phyloP scores from a whole-genome alignment of 2,888 invertebrate genomes.

The Scaptomyza caliginosa region DNA sequence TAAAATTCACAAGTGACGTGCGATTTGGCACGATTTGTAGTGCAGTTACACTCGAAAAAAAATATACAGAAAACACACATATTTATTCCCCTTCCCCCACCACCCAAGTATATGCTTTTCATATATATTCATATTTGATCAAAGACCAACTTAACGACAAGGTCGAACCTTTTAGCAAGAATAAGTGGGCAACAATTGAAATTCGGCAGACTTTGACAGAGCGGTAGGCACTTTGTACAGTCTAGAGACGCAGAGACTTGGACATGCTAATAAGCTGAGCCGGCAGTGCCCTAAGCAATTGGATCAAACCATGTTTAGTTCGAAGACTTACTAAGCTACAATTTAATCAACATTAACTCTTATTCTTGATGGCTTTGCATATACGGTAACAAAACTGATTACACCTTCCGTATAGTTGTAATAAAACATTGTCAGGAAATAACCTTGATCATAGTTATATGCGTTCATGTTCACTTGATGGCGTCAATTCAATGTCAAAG shows the following conservation, averaged over 20 bases:
- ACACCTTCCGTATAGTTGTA: background rate
- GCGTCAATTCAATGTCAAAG: background rate
- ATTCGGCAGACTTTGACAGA: slow-evolving; percentile 13
- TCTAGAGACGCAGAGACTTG: slow-evolving; percentile 4
- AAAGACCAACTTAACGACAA: slow-evolving; percentile 33
- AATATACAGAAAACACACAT: too few species aligned
- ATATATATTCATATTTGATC: slow-evolving; percentile 63
- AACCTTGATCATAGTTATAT: background rate
- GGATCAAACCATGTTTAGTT: slow-evolving; percentile 17
- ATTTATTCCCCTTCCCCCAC: too few species aligned
- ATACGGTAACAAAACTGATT: too few species aligned
- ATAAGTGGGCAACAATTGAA: slow-evolving; percentile 50
- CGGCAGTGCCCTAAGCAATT: slow-evolving; percentile 41
- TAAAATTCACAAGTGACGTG: slow-evolving; percentile 24
- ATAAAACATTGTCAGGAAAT: background rate
- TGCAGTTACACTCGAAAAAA: background rate
- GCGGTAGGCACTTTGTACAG: background rate
- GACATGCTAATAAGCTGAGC: slow-evolving; percentile 15
- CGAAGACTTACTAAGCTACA: too few species aligned
- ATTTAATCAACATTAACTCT: too few species aligned
- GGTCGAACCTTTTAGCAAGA: slow-evolving; percentile 75
- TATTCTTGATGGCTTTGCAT: too few species aligned
- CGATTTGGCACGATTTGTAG: slow-evolving; percentile 24
- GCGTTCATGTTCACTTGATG: background rate
- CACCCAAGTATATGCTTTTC: too few species aligned